Evolutionary conservation across 2,797 vertebrate genomes (phyloP), one percentile per base, ranked within the genome.

Genomic region (Periparus ater): DNA sequence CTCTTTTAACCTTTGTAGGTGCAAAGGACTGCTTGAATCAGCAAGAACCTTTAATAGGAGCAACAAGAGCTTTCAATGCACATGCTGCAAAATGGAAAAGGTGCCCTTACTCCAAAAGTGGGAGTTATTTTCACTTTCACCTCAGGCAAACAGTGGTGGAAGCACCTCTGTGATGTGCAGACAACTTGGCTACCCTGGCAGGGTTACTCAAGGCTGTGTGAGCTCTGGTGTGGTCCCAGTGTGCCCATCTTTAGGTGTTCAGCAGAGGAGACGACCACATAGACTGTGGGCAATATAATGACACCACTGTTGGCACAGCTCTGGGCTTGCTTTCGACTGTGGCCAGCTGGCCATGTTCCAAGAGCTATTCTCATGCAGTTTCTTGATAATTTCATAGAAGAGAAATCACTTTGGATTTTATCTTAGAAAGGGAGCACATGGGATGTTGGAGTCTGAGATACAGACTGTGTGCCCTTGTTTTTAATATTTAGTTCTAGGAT

Each of bases 211-310:
- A 10, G 4, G 2, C 45, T 71, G 19, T 3, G 3, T 27, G 29
- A 50, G 20, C 19, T 65, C 68, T 30, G 9, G 5, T 30, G 30
- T 4, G 4, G 38, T 40, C 36, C 19, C 50, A 61, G 30, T 17
- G 15, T 60, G 25, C 17, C 62, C 14, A 29, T 29, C 47, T 45
- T 75, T 11, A 78, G 12, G 5, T 26, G 22, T 65, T 57, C 54
- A 58, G 30, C 2, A 3, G 1, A 10, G 15, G 13, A 32, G 10
- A 88, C 81, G 53, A 34, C 36, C 23, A 78, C 0, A 0, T 7
- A 16, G 34, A 17, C 36, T 80, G 26, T n/a, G 27, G 22, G 14
- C 23, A 38, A 16, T 22, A 21, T 42, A 89, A 44, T 2, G 1
- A 23, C 13, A 68, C 19, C 7, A 3, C 58, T 5, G 7, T 6